A percentile compares a stretch with the other conserved stretches of the same genome.
phyloP scores from a whole-genome alignment of 2,888 invertebrate genomes.

The Hedychridium roseum region DNA sequence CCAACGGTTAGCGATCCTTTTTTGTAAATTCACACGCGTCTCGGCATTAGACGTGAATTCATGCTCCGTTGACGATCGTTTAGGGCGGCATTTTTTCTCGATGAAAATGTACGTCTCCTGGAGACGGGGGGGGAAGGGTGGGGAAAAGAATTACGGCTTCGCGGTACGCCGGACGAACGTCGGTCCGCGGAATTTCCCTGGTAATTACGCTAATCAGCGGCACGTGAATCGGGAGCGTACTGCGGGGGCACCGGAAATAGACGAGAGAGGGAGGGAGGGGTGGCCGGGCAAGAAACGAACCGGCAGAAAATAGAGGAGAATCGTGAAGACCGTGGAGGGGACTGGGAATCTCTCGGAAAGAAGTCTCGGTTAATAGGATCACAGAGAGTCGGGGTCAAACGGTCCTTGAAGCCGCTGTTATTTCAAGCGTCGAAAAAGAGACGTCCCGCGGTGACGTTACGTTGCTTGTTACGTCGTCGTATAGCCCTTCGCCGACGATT shows the following conservation, averaged over 20 bases:
- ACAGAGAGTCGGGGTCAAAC: slow-evolving; percentile 53
- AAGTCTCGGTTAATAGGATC: slow-evolving; percentile 57
- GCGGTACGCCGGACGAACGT: slow-evolving; percentile 33
- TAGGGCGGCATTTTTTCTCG: no score
- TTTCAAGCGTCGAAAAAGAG: slow-evolving; percentile 35
- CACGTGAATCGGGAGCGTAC: slow-evolving; percentile 52
- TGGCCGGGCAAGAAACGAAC: slow-evolving; percentile 18
- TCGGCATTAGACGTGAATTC: no score
- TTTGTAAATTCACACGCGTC: no score
- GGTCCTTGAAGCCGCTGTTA: slow-evolving; percentile 55
- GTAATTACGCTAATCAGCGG: slow-evolving; percentile 62
- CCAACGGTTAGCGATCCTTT: no score
- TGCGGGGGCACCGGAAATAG: slow-evolving; percentile 44
- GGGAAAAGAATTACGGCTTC: slow-evolving; percentile 10
- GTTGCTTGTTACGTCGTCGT: slow-evolving; percentile 17
- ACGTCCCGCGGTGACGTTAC: slow-evolving; percentile 18
- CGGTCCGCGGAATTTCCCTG: slow-evolving; percentile 31
- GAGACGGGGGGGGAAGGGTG: background rate
- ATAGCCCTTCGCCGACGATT: slow-evolving; percentile 11
- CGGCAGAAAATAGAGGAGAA: slow-evolving; percentile 15
- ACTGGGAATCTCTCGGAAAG: slow-evolving; percentile 46
- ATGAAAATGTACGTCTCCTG: no score
- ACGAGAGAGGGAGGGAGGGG: slow-evolving; percentile 32
- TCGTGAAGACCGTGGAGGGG: slow-evolving; percentile 24
- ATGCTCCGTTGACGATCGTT: no score